Base-by-base conservation (phyloP, 1,140 invertebrate genomes). In the Pissodes strobi region DNA sequence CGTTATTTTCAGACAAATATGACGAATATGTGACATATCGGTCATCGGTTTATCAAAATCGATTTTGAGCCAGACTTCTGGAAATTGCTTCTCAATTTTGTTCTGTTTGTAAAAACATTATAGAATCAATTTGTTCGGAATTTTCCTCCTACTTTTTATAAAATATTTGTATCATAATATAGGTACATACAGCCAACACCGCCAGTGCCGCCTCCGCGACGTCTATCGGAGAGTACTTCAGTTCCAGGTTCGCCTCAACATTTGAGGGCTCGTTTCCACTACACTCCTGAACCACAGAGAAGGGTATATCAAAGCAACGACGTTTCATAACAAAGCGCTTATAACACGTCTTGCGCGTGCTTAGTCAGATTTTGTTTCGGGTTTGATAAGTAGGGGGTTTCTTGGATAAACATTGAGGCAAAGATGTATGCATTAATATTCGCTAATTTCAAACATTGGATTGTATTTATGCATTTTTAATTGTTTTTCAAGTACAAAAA, bases 211-310 rank as follows among this genome's bases (percentile, higher is more conserved):
- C 87, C 87, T 18, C 86, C 87, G 48, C 82, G 87, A 30, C 85
- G 86, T 79, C 81, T 64, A 1, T 87, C 86, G 0, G 87, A 88
- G 73, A 88, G 87, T 68, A 83, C 73, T 70, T 86, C 85, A 22
- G 86, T 89, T 52, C 87, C 87, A 17, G 86, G 86, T 37, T 88
- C 86, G 38, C 88, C 88, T 22, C 86, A 87, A 69, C 84, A 88
- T 68, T 78, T 85, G 41, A 80, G 85, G 64, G 82, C 86, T 18
- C 82, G 86, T 69, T 83, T 88, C 62, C 87, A 86, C 72, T 88
- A 88, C 68, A 90, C 88, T 2, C 88, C 88, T 6, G 87, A 90
- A 78, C 87, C 86, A 13, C 87, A 89, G 71, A 80, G 88, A 64
- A 82, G 86, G 73, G 80, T 86, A 59, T 85, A 83, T 65, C 72